These are phyloP conservation scores for Pyxicephalus adspersus DNA, from an alignment of 2,113 vertebrate genomes.

Conservation along the genomic window DNA sequence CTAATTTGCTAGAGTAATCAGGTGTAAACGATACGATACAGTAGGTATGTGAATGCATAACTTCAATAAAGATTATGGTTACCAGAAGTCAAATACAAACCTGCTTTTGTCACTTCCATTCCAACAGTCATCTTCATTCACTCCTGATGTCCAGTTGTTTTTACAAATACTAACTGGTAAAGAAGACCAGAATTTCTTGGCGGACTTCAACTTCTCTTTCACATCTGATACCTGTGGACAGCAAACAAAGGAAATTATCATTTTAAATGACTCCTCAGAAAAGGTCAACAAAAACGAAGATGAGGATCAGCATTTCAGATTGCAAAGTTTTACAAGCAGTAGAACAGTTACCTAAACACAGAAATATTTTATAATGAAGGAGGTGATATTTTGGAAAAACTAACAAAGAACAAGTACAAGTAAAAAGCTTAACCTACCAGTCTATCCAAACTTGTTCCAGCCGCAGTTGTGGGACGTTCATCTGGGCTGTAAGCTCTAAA, in stretches of 20 bases:
- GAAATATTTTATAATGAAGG: too few species aligned
- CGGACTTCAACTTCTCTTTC: constrained; percentile 92
- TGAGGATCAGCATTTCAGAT: too few species aligned
- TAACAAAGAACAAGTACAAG: background rate
- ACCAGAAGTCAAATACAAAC: constrained; percentile 63
- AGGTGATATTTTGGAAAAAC: too few species aligned
- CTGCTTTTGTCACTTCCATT: constrained; percentile 95
- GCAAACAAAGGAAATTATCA: background rate
- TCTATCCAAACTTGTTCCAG: constrained; percentile 92
- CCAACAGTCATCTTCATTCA: constrained; percentile 79
- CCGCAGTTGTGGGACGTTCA: constrained; percentile 90
- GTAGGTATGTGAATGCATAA: too few species aligned
- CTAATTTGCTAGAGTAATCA: too few species aligned
- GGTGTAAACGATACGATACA: too few species aligned
- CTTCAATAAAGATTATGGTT: too few species aligned
- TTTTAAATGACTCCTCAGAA: too few species aligned
- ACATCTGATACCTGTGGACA: constrained; percentile 85
- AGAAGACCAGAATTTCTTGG: constrained; percentile 97
- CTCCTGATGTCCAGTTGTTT: constrained; percentile 79
- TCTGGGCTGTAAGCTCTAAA: constrained; percentile 91
- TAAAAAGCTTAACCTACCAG: constrained; percentile 76
- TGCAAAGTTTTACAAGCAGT: too few species aligned
- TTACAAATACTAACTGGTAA: constrained; percentile 88
- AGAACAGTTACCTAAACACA: too few species aligned
- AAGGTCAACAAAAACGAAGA: too few species aligned